Evolutionary conservation across 2,797 vertebrate species (phyloP), one percentile per base, ranked within the genome.

Genomic region (Tauraco hartlaubi): DNA sequence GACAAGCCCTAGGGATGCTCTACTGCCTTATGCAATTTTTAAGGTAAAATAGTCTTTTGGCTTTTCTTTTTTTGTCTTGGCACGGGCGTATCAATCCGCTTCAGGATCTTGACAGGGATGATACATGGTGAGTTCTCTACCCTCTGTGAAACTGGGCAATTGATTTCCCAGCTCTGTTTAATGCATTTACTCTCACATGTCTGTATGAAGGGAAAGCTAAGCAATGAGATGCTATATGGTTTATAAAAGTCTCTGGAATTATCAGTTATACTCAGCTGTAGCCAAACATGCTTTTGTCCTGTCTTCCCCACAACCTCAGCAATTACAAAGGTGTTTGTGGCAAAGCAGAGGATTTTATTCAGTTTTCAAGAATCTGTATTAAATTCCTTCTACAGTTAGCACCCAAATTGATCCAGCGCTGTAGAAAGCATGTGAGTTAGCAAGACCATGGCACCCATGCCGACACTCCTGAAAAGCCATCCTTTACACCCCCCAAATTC

Each of bases 301-400:
- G 69, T 61, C 41, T 61, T 7, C 26, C 9, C 43, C 28, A n/a
- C 51, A 74, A 35, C 43, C 19, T 55, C 56, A 56, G 49, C 28
- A 31, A 5, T 0, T 39, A 13, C 13, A 12, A 55, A 35, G 35
- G 1, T 55, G 21, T 3, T 37, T 2, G 4, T 46, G 49, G 28
- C 17, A 74, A 73, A 31, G 20, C 55, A 68, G 18, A 31, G 15
- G 21, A 8, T 0, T 61, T 74, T 37, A 28, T 49, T 84, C 16
- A 6, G 13, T 51, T 79, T 91, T 35, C 26, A 43, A 11, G n/a
- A 6, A 25, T 12, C 10, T 8, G 4, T 31, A 52, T 39, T 17
- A 28, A 55, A 67, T 20, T 20, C 5, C 26, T 62, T 86, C 35
- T 28, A 9, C 3, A 5, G 1, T 17, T 61, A 71, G 41, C 2